Evolutionary conservation across 1,140 invertebrate species (phyloP), one percentile per base, ranked within the genome.

Genomic region (Drosophila oshimai): DNA sequence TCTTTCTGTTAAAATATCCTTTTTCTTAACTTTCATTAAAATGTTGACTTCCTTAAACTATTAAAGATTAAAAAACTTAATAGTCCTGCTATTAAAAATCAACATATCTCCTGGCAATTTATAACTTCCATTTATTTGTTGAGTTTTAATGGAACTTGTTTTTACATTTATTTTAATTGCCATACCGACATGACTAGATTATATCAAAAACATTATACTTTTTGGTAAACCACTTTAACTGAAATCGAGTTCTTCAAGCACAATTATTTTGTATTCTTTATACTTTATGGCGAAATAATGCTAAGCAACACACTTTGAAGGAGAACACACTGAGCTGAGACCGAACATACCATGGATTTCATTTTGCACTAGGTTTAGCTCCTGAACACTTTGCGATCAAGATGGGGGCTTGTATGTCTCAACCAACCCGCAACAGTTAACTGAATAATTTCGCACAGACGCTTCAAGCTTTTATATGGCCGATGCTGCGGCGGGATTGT

Each of bases 401-500:
- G 50, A 69, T 55, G 81, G 76, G 81, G 76, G 81, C 51, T 62
- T 80, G 80, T 86, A 80, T 83, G 77, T 87, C 64, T 87, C 83
- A 78, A 87, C 80, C 77, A 90, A 90, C 74, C 89, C 89, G 83
- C 89, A 90, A 90, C 74, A 79, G 80, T 89, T 79, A 81, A 90
- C 89, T 90, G 89, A 90, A 90, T 90, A 90, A 89, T 89, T 90
- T 90, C 44, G 80, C 81, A 69, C 77, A 87, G 69, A 62, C 74
- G 60, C 53, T 49, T 49, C 84, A 58, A 90, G 84, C 89, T 90
- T 90, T 90, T 90, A 90, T 90, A 90, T 83, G 76, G 81, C 76
- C 81, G 80, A 86, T 86, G 81, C 77, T 81, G 49, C 50, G 51
- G 45, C 55, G 53, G 33, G 61, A 65, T 64, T 55, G 68, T 72